Conservation (phyloP, 2,888 invertebrate genomes). For the Eremobia ochroleuca region DNA sequence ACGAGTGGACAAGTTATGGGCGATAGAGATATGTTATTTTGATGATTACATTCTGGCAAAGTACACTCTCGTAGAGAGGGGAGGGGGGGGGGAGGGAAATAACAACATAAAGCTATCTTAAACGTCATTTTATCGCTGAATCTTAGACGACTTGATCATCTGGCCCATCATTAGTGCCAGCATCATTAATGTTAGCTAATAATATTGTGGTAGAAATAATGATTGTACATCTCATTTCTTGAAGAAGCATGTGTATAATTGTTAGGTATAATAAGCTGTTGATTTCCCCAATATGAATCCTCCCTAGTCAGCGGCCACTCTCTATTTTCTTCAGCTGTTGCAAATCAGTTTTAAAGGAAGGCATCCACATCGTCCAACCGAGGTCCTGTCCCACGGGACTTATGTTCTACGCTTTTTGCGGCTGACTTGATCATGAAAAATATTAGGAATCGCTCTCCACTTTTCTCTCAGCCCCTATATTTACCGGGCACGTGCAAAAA, state of each 20-base stretch:
- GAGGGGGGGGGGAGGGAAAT: background rate
- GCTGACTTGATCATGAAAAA: slow-evolving; percentile 28
- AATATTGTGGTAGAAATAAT: background rate
- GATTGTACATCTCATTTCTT: background rate
- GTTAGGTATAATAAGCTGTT: background rate
- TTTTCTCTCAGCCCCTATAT: slow-evolving; percentile 57
- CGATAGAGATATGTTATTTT: slow-evolving; percentile 40
- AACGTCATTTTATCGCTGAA: background rate
- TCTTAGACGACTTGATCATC: background rate
- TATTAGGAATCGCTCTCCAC: slow-evolving; percentile 33
- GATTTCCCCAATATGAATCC: background rate
- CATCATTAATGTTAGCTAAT: background rate
- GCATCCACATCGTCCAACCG: background rate
- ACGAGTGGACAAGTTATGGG: slow-evolving; percentile 43
- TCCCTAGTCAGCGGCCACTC: background rate
- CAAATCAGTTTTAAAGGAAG: slow-evolving; percentile 2
- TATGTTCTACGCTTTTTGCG: background rate
- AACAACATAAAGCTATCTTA: background rate
- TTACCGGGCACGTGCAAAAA: slow-evolving; percentile 81
- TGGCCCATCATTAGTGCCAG: background rate
- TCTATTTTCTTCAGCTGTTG: background rate
- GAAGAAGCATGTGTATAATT: background rate
- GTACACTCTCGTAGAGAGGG: background rate
- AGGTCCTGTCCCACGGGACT: slow-evolving; percentile 17
- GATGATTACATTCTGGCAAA: background rate